Conservation (phyloP, 2,113 vertebrate species). For the Peromyscus polionotus region DNA sequence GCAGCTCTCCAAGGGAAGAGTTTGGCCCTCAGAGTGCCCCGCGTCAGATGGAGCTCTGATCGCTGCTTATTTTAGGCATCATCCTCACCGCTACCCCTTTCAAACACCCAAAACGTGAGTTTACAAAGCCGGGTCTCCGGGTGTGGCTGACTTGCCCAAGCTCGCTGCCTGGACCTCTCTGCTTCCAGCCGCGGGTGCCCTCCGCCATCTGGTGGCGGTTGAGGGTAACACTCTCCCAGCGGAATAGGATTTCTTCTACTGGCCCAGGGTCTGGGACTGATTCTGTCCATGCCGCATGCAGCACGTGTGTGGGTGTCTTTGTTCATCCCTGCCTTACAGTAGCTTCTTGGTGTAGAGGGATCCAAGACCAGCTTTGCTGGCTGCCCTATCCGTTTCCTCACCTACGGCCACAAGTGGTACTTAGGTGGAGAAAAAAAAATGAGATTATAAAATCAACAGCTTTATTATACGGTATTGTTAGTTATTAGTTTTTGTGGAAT, state of each 20-base stretch:
- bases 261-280: not conserved
- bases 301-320: not conserved
- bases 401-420: no score
- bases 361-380: not conserved
- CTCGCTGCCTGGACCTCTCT: not conserved
- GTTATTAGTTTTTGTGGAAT: not conserved
- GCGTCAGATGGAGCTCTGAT: not conserved
- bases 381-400: not conserved
- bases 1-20: not conserved
- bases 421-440: not conserved
- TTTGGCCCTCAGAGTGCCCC: not conserved
- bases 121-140: not conserved
- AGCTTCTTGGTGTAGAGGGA: not conserved
- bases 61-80: not conserved
- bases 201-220: slow-evolving; percentile 80
- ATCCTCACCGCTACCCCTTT: not conserved
- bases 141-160: not conserved
- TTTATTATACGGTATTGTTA: not conserved
- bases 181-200: not conserved
- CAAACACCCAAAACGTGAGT: not conserved
- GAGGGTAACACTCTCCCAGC: not conserved
- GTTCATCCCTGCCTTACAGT: not conserved
- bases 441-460: not conserved
- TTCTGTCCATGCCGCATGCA: not conserved
- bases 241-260: not conserved